phyloP scores from a whole-genome alignment of 2,888 invertebrate genomes.

The Stratiomys singularior region DNA sequence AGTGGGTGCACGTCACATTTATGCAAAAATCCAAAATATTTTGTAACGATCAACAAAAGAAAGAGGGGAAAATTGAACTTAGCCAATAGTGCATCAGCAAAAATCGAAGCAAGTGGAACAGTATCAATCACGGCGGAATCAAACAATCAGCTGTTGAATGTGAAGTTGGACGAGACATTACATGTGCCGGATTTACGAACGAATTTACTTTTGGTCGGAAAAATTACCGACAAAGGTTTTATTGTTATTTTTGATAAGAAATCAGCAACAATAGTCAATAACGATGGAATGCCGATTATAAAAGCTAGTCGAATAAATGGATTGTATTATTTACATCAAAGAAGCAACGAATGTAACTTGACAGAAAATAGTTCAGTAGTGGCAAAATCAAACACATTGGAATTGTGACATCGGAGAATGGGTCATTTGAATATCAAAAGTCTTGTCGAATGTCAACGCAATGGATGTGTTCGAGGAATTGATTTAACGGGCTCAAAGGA shows the following conservation, averaged over 20 bases:
- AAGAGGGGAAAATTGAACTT: background rate
- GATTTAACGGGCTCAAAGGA: background rate
- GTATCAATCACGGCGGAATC: background rate
- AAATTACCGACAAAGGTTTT: background rate
- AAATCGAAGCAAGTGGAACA: background rate
- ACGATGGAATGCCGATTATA: background rate
- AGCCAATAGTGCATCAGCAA: background rate
- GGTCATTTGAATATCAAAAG: background rate
- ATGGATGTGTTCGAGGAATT: background rate
- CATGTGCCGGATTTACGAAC: conserved; percentile 17
- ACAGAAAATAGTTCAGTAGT: background rate
- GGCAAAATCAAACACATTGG: background rate
- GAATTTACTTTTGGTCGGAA: conserved; percentile 15
- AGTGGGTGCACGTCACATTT: background rate
- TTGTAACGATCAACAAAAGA: background rate
- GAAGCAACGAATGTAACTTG: background rate
- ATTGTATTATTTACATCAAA: background rate
- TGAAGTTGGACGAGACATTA: background rate
- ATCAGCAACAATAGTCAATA: background rate
- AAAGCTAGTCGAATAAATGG: background rate
- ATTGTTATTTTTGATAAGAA: conserved; percentile 35
- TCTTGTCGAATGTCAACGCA: background rate
- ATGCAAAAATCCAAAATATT: background rate
- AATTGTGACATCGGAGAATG: background rate
- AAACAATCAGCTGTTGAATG: background rate